Evolutionary conservation across 2,113 vertebrate species (phyloP).

Genomic region (rabbit (Oryctolagus cuniculus)): mOryCun1.1 NC_091453.1:54116001-54116500

Average conservation of each 20-base stretch:
- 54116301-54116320: slow-evolving; percentile 20
- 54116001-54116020: slow-evolving; percentile 9
- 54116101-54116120: background rate
- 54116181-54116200: background rate
- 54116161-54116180: background rate
- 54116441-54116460: too few species aligned
- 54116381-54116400: too few species aligned
- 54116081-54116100: background rate
- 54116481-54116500: too few species aligned
- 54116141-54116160: slow-evolving; percentile 5
- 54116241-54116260: background rate
- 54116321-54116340: background rate
- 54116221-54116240: slow-evolving; percentile 19
- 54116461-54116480: too few species aligned
- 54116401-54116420: too few species aligned
- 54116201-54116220: slow-evolving; percentile 26
- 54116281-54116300: background rate
- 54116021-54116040: background rate
- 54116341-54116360: background rate
- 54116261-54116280: background rate
- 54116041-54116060: background rate
- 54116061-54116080: background rate
- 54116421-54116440: too few species aligned
- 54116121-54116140: slow-evolving; percentile 44
- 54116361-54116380: too few species aligned